Base-by-base conservation (phyloP, 2,888 invertebrate species). In the Lacanobia oleracea region DNA sequence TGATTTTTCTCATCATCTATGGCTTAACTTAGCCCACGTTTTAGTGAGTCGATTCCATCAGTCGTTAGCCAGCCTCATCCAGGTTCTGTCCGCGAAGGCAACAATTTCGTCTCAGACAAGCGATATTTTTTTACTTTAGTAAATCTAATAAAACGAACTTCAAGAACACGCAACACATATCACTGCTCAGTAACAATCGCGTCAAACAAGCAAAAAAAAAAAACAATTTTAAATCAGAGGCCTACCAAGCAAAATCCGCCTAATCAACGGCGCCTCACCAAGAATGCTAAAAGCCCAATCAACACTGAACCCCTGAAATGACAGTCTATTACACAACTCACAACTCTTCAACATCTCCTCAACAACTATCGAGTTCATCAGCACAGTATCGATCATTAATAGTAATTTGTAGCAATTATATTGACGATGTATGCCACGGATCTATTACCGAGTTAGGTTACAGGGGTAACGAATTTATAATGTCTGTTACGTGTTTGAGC, bases 381-480 rank as follows among this genome's bases (percentile, higher is more conserved):
- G 86, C 88, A 88, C 86, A 73, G 74, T 73, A 76, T 78, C 68
- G 79, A 89, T 92, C 91, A 92, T 81, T 86, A 84, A 90, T 88
- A 92, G 67, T 79, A 93, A 94, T 87, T 94, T 92, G 89, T 88
- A 88, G 91, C 93, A 94, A 95, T 95, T 93, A 94, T 92, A 92
- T 85, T 84, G 89, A 90, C 86, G 90, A 88, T 85, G 87, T 88
- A 87, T 89, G 88, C 88, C 87, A 88, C 87, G 84, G 77, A 82
- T 72, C 80, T 81, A 82, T 82, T 82, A 71, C 83, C 14, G 59
- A 54, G 62, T 60, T 85, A 86, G 78, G 77, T 76, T 85, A 83
- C 84, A 81, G 86, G 92, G 91, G 89, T 92, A 92, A 92, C 95
- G 94, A 95, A 95, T 95, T 85, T 93, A 83, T 95, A 95, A 95